Base-by-base conservation (phyloP, 2,113 vertebrate genomes). In the Falcunculus frontatus region DNA sequence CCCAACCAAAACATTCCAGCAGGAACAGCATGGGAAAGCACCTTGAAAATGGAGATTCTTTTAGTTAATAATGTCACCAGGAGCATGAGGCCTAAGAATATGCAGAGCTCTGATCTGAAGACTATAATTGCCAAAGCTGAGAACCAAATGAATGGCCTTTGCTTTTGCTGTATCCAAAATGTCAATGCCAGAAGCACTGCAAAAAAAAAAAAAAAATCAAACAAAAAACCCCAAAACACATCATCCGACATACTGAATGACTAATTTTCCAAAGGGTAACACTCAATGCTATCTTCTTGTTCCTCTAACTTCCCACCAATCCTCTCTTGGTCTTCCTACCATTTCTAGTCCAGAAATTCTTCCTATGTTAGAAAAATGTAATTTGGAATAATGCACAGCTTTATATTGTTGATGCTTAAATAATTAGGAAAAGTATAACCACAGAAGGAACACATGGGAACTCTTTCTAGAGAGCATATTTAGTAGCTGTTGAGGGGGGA, bases 61-160 rank as follows among this genome's bases (percentile, higher is more conserved):
- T 98, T 97, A 87, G 97, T 98, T 84, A 98, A n/a, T 79, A 99
- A 96, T 0, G 97, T 97, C 53, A 98, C 94, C 75, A 99, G 96
- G 68, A 99, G 96, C 98, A 99, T 98, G 47, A 99, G 97, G 62
- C 99, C 99, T 91, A 99, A 90, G 52, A 99, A 97, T 90, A 99
- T 97, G 96, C 98, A 98, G 46, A 99, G 98, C 93, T 99, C 99
- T 0, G 98, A 98, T 49, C 99, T 98, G 97, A 99, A 99, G 95
- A 99, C 98, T 23, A 99, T 98, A 93, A 99, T 98, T 59, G 97
- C 98, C 13, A 99, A 96, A 17, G 99, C 99, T 7, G 99, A 99
- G 81, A 99, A 98, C 98, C 98, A 95, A 97, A 99, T 95, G 96
- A 99, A 99, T 3, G 87, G 77, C 18, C 97, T 94, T 27, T 98